Evolutionary conservation across 2,888 invertebrate species (phyloP).

Genomic region (Cancer borealis): DNA sequence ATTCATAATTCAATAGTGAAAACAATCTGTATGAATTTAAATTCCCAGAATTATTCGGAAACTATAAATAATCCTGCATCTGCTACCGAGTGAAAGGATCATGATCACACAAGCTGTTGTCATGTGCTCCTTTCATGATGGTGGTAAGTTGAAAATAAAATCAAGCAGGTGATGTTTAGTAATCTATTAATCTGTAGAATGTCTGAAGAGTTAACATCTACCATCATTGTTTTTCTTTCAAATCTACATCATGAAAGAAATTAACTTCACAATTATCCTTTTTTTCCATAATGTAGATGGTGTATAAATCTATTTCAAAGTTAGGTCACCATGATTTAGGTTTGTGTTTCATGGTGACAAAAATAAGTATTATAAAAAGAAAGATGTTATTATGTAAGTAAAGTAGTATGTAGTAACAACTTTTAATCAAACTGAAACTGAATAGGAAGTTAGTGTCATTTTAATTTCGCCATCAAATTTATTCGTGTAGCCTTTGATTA

Average conservation of each 20-base stretch:
- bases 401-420: background rate
- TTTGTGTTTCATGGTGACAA: background rate
- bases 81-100: no score
- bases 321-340: background rate
- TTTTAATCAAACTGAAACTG: background rate
- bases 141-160: background rate
- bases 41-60: no score
- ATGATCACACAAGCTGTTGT: no score
- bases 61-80: no score
- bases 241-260: background rate
- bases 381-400: background rate
- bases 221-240: background rate
- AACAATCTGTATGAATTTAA: no score
- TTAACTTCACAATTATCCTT: background rate
- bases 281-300: background rate
- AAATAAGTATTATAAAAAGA: background rate
- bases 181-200: background rate
- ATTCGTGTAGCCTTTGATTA: background rate
- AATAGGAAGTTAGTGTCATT: background rate
- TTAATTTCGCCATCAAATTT: background rate
- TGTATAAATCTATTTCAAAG: background rate
- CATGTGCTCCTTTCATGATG: no score
- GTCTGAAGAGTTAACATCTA: background rate
- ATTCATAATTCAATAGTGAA: no score
- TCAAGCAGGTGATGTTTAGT: background rate